Evolutionary conservation across 2,888 invertebrate genomes (phyloP).

Genomic region (Melieria picta): DNA sequence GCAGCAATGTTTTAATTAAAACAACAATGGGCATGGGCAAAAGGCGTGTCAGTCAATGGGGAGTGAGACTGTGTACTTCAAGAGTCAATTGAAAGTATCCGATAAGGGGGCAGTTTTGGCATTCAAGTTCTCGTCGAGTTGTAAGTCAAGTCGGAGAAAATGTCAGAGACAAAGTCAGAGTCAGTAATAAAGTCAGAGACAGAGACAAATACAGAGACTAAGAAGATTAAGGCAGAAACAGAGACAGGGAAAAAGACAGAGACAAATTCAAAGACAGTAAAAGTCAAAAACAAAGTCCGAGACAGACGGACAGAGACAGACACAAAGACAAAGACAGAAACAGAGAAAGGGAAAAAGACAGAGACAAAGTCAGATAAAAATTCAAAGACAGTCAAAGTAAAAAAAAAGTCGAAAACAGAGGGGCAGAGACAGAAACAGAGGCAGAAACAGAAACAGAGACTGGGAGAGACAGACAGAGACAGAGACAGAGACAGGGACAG

Average conservation of each 20-base stretch:
- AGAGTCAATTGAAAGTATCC: too few species aligned
- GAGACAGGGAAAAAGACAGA: background rate
- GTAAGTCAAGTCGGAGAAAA: background rate
- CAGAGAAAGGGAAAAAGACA: background rate
- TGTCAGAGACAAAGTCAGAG: background rate
- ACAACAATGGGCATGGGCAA: too few species aligned
- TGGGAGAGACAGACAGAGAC: background rate
- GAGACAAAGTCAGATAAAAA: too few species aligned
- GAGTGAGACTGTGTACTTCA: too few species aligned
- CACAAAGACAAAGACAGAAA: background rate
- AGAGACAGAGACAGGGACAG: background rate
- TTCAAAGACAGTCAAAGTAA: too few species aligned
- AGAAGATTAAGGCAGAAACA: background rate
- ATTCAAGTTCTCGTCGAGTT: too few species aligned
- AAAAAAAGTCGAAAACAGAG: too few species aligned
- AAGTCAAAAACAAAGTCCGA: background rate
- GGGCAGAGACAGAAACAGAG: too few species aligned
- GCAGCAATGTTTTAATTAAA: too few species aligned
- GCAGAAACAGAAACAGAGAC: too few species aligned
- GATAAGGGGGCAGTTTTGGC: too few species aligned
- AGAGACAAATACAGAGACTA: background rate
- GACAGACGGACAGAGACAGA: conserved; percentile 2
- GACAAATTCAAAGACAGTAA: background rate
- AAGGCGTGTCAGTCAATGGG: too few species aligned
- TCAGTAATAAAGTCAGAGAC: background rate